phyloP scores from a whole-genome alignment of 2,113 vertebrate species.

The Thamnophis sirtalis region DNA sequence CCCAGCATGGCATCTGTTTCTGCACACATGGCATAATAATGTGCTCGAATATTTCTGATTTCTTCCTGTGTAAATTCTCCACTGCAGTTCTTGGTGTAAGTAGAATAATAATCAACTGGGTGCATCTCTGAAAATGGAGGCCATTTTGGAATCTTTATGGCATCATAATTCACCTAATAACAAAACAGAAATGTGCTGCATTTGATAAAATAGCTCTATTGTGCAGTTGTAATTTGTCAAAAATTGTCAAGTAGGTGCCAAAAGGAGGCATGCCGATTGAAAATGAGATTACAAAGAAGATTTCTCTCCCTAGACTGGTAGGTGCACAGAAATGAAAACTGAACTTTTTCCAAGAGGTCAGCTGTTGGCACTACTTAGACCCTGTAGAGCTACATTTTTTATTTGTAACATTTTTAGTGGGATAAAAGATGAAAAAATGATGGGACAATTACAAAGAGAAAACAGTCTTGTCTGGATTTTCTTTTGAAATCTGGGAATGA shows the following conservation, averaged over 20 bases:
- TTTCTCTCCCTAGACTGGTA: background rate
- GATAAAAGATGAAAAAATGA: background rate
- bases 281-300: background rate
- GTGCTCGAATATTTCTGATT: conserved; percentile 82
- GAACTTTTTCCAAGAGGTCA: background rate
- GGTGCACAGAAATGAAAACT: background rate
- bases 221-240: background rate
- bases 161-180: conserved; percentile 77
- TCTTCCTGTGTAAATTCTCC: conserved; percentile 81
- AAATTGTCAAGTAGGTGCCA: background rate
- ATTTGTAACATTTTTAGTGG: background rate
- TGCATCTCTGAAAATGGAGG: conserved; percentile 82
- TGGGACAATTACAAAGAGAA: background rate
- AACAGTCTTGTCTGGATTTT: background rate
- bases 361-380: background rate
- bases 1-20: conserved; percentile 94
- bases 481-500: background rate
- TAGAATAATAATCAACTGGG: conserved; percentile 90
- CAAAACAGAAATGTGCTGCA: conserved; percentile 22
- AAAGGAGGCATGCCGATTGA: conserved; percentile 1
- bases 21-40: conserved; percentile 98
- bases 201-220: conserved; percentile 26
- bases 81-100: conserved; percentile 95
- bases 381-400: background rate
- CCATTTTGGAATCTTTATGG: conserved; percentile 87